Evolutionary conservation across 2,888 invertebrate genomes (phyloP), one percentile per base, ranked within the genome.

Genomic region (Philereme vetulata): DNA sequence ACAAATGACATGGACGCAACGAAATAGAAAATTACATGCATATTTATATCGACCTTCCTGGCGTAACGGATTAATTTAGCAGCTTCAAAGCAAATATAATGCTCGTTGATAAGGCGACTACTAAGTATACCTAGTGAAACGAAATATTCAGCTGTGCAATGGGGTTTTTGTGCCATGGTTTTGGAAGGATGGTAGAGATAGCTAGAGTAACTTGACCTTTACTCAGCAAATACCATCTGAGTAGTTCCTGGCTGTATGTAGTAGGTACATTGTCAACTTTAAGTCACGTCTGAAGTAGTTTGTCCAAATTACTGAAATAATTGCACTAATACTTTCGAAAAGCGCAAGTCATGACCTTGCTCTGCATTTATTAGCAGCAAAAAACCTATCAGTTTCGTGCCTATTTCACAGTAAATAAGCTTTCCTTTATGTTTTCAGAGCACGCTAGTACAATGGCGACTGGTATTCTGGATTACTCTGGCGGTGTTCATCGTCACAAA

Each of bases 381-480:
- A 62, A 62, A 56, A 57, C 10, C 38, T 36, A 46, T n/a, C 48
- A 42, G 51, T 47, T 57, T 40, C 51, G 46, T 50, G 38, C 4
- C 4, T 38, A 35, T 35, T 35, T 6, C 6, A 38, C 5, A 35
- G 35, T 35, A 35, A 38, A 0, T 6, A 38, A 38, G 7, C 8
- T 38, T 38, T 51, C 21, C 21, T 51, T 62, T 63, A 4, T 51
- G n/a, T 66, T 84, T 79, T 35, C 84, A 94, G 95, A 94, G 94
- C 72, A 92, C 93, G 1, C 74, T 95, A 34, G 81, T 86, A 0
- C 94, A 96, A 87, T 97, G 97, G 97, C 93, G 95, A 34, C 75
- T 93, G 3, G 97, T 97, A 0, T 97, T 97, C 84, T 96, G 97
- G 96, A 95, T 97, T 70, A 94, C 96, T 4, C 91, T 96, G 32